Evolutionary conservation across 2,797 vertebrate species (phyloP).

Genomic region (Fratercula arctica): DNA sequence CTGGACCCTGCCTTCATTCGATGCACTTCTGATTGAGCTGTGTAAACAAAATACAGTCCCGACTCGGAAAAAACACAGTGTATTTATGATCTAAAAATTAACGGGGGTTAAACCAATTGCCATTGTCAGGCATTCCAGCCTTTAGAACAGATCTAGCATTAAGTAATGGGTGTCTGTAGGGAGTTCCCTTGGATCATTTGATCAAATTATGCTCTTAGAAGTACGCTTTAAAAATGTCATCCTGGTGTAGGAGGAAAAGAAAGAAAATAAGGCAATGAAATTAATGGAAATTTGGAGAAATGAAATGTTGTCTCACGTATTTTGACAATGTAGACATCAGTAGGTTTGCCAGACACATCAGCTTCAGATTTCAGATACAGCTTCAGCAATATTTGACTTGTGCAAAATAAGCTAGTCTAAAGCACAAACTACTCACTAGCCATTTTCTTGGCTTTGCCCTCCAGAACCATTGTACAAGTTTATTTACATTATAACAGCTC

Average conservation of each 20-base stretch:
- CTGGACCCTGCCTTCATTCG: background rate
- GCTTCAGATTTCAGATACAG: constrained; percentile 7
- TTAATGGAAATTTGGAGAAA: constrained; percentile 71
- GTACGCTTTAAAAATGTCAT: constrained; percentile 74
- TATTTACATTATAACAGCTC: background rate
- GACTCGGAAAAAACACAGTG: background rate
- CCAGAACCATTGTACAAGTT: background rate
- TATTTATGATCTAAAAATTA: constrained; percentile 39
- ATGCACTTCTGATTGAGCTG: background rate
- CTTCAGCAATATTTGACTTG: background rate
- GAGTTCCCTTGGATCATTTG: constrained; percentile 67
- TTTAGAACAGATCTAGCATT: constrained; percentile 23
- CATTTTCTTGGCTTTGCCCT: background rate
- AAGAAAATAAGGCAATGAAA: constrained; percentile 69
- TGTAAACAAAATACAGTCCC: background rate
- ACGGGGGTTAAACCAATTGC: constrained; percentile 20
- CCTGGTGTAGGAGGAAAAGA: constrained; percentile 52
- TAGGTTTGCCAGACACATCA: constrained; percentile 68
- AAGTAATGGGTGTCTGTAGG: constrained; percentile 43
- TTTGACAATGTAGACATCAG: constrained; percentile 72
- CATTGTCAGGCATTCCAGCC: constrained; percentile 21
- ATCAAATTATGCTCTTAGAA: constrained; percentile 66
- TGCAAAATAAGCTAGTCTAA: background rate
- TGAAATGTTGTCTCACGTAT: constrained; percentile 69
- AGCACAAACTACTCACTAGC: background rate